Conservation (phyloP, 1,140 invertebrate species). For the Musca vetustissima region DNA sequence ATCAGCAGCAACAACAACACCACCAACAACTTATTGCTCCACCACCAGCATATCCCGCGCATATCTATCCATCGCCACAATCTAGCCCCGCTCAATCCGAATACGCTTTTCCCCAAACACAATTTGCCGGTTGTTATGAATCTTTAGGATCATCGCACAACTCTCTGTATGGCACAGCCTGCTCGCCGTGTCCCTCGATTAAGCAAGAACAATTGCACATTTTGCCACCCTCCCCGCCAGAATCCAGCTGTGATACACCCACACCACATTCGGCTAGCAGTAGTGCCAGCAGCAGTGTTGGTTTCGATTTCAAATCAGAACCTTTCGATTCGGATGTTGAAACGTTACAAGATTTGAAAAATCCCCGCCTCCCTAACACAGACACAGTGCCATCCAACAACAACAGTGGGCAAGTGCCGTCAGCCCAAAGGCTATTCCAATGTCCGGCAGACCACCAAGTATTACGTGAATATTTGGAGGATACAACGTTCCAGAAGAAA, state of each 20-base stretch:
- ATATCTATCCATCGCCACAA: constrained; percentile 51
- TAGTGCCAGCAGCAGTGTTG: constrained; percentile 27
- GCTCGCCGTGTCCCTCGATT: constrained; percentile 48
- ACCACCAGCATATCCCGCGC: constrained; percentile 45
- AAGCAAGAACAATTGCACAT: constrained; percentile 52
- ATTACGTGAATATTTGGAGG: constrained; percentile 76
- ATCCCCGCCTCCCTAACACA: constrained; percentile 22
- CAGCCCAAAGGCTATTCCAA: constrained; percentile 31
- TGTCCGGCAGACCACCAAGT: constrained; percentile 69
- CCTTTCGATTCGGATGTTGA: constrained; percentile 52
- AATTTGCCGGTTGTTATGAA: constrained; percentile 41
- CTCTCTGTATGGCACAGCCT: constrained; percentile 27
- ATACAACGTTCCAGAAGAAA: constrained; percentile 80
- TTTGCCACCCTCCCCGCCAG: constrained; percentile 53
- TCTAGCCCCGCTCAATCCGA: constrained; percentile 50
- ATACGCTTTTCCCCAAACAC: constrained; percentile 38
- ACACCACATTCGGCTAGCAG: constrained; percentile 41
- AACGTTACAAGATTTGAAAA: constrained; percentile 48
- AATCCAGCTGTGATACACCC: constrained; percentile 53
- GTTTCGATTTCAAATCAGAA: constrained; percentile 43
- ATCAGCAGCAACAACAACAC: constrained; percentile 2
- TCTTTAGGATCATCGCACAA: constrained; percentile 40
- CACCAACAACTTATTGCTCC: constrained; percentile 17
- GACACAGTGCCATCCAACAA: not conserved
- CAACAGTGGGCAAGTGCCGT: no score